phyloP scores from a whole-genome alignment of 2,888 invertebrate species.

The Cylloceria caligata region DNA sequence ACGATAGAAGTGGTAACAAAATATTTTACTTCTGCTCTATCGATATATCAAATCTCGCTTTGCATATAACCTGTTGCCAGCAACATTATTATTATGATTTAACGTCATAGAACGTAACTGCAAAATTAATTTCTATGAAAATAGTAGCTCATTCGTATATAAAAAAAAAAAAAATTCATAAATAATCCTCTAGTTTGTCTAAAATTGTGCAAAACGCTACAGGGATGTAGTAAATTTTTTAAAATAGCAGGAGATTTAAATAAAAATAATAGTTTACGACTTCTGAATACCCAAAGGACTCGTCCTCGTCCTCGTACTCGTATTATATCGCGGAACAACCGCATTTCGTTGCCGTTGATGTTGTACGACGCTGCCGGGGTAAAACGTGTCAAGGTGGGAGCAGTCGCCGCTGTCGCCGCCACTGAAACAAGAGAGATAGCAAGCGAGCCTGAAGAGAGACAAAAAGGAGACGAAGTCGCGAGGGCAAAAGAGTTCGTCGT shows the following conservation, averaged over 20 bases:
- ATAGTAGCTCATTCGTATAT: neutral
- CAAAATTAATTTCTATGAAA: too few species aligned
- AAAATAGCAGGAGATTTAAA: neutral
- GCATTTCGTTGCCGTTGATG: slow-evolving; percentile 37
- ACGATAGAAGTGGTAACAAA: neutral
- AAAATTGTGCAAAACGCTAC: neutral
- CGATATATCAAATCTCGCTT: too few species aligned
- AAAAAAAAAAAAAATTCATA: too few species aligned
- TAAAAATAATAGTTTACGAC: neutral
- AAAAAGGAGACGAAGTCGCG: slow-evolving; percentile 16
- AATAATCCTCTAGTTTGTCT: too few species aligned
- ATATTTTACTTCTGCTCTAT: neutral
- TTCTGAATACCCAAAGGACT: neutral
- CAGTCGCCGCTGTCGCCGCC: slow-evolving; percentile 58
- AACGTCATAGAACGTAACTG: neutral
- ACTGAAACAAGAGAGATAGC: slow-evolving; percentile 37
- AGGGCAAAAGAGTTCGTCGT: slow-evolving; percentile 37
- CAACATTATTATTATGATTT: neutral
- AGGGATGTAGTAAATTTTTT: neutral
- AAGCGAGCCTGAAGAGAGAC: slow-evolving; percentile 33
- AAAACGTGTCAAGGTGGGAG: slow-evolving; percentile 79
- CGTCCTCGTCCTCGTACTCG: slow-evolving; percentile 41
- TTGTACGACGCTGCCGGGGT: slow-evolving; percentile 68
- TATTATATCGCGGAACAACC: slow-evolving; percentile 21
- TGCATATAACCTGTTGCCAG: neutral